Base-by-base conservation (phyloP, 35 echinoderm and acorn worm species). In the Eucidaris tribuloides region DNA sequence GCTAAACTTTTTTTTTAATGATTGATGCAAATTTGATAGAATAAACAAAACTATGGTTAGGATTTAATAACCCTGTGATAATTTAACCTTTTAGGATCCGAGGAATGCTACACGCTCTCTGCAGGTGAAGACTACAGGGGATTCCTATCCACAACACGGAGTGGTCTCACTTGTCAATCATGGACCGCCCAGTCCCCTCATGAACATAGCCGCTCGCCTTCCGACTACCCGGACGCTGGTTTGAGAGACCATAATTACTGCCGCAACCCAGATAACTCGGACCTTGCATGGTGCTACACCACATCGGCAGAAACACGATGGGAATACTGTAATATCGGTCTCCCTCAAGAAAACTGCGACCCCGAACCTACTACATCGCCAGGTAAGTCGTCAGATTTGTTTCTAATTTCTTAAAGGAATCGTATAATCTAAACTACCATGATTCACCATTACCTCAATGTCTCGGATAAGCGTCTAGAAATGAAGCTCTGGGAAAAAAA, bases 301-400 rank as follows among this genome's bases (percentile, higher is more conserved):
- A 59, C 66, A 7, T 9, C 7, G 38, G 43, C 46, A 0, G 45
- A 56, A 25, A 49, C 23, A 1, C 41, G 68, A 46, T 87, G 65
- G 79, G 90, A 92, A 23, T 82, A 79, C 32, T 92, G 90, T 31
- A 68, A 76, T 31, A 79, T 92, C 24, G 90, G 90, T 20, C 6
- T 19, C 34, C 32, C 70, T 18, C 27, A 11, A 18, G 9, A 29
- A 19, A 60, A 58, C 29, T 82, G 79, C 49, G 31, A 62, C n/a
- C n/a, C n/a, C n/a, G n/a, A n/a, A n/a, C n/a, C n/a, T n/a, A n/a
- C n/a, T n/a, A n/a, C n/a, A n/a, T n/a, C n/a, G n/a, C n/a, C n/a
- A n/a, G n/a, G n/a, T n/a, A n/a, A n/a, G n/a, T n/a, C n/a, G n/a
- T n/a, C n/a, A n/a, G n/a, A n/a, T n/a, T n/a, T n/a, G n/a, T n/a